Base-by-base conservation (phyloP, 2,888 invertebrate genomes). In the Amphipyra berbera region DNA sequence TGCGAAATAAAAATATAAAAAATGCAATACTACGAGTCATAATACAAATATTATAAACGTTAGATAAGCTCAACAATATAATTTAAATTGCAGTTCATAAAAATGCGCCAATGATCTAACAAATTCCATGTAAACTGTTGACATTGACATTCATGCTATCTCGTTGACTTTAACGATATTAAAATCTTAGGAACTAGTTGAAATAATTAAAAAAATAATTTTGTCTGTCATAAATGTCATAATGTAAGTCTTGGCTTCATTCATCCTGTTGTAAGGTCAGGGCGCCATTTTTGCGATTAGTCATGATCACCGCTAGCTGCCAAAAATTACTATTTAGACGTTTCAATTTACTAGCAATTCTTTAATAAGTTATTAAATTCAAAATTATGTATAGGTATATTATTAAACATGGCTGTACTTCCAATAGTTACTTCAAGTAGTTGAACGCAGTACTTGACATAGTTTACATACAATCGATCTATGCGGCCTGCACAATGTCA, bases 361-460 rank as follows among this genome's bases (percentile, higher is more conserved):
- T 30, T 30, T 4, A 27, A 47, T 55, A n/a, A 46, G 38, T 42
- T 35, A 33, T 33, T 42, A 1, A 37, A 54, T 55, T 15, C 7
- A 53, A 8, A 35, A 13, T n/a, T n/a, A 38, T 41, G 35, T 15
- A 40, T 38, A 12, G 38, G 2, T 35, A 63, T 61, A 55, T 52
- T 52, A 56, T 56, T 73, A 57, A 77, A 70, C 60, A 77, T 70
- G 73, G 55, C 61, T 66, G 15, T 44, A 64, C 15, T 55, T 61
- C 21, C 40, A 68, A 63, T 56, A 58, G 53, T 62, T 64, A 44
- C 47, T 55, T 46, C 58, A 61, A 61, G 56, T 42, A 46, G 47
- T 52, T 54, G 41, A 10, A 49, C 48, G 45, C 66, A 81, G 83
- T 71, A 86, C 89, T 90, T 90, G 89, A 91, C 89, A 91, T 68